Evolutionary conservation across 2,113 vertebrate genomes (phyloP).

Genomic region (Alligator sinensis): DNA sequence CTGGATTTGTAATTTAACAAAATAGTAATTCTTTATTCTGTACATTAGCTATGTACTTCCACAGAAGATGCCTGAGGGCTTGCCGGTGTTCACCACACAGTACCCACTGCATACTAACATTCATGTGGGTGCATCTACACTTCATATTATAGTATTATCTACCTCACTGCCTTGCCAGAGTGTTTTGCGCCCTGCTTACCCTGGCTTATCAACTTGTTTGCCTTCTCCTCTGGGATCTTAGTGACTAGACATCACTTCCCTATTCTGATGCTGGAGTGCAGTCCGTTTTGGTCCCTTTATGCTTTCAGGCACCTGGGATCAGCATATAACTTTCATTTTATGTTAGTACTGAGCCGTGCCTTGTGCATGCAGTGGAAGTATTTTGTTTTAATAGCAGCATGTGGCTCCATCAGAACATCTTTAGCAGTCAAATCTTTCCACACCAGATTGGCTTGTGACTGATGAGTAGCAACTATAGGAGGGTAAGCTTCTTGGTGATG

Average conservation of each 20-base stretch:
- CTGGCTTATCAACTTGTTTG: not conserved
- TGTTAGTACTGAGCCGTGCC: not conserved
- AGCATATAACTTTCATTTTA: constrained; percentile 14
- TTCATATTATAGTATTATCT: not conserved
- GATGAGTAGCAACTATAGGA: not conserved
- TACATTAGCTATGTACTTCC: not conserved
- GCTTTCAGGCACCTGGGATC: not conserved
- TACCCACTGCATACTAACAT: not conserved
- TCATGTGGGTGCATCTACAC: constrained; percentile 45
- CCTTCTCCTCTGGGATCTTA: not conserved
- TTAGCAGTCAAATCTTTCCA: not conserved
- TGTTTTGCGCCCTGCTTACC: constrained; percentile 21
- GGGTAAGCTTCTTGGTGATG: not conserved
- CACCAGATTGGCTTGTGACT: not conserved
- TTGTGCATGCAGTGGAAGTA: not conserved
- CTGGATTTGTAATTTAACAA: not conserved
- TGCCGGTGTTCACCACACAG: not conserved
- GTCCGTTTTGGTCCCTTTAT: not conserved
- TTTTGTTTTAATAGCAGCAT: not conserved
- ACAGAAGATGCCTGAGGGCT: not conserved
- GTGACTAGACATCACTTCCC: constrained; percentile 11
- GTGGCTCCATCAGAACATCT: not conserved
- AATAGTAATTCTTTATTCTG: not conserved
- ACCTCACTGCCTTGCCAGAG: not conserved
- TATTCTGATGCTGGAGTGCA: constrained; percentile 14